Evolutionary conservation across 2,797 vertebrate genomes (phyloP), one percentile per base, ranked within the genome.

Genomic region (Leuciscus waleckii): DNA sequence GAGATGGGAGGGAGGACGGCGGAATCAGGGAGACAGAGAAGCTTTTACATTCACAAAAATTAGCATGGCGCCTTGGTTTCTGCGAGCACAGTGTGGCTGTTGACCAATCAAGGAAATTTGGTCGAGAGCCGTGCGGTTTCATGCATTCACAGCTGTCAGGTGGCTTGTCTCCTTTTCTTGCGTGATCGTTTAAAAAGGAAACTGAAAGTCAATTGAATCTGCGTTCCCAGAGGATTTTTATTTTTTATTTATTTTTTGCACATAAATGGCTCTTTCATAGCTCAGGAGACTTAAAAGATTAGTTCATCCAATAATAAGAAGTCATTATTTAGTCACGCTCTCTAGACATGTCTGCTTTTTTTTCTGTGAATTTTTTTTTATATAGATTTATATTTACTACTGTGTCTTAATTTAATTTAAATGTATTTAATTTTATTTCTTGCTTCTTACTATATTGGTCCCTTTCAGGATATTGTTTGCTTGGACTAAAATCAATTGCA

Each of bases 111-210:
- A 84, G 54, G 46, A 43, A 61, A 82, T 49, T 7, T 54, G 16
- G 46, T 65, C 69, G 21, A 84, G 69, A 87, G 74, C 51, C 11
- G 1, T 16, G 46, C 41, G 75, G 67, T 58, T 88, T 81, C 35
- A 56, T 56, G 67, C 56, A 49, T 58, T 49, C 70, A 51, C 85
- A 87, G 87, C 88, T 89, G 89, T 81, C 88, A 90, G 86, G 80
- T 88, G 86, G 49, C 58, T 69, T 3, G 8, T 63, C 51, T 43
- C 23, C 17, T 79, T 43, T 78, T 82, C 70, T 73, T n/a, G 21
- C 51, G 39, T 46, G 65, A 37, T 39, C 23, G 14, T 58, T 71
- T 19, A 13, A 85, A 58, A 6, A 7, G 26, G 78, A 21, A 65
- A 71, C 43, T 29, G 35, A 81, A 69, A 19, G 51, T 81, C 79